These are phyloP conservation scores for Ptychochromis oligacanthus DNA, from an alignment of 2,113 vertebrate genomes.

Conservation along the genomic window DNA sequence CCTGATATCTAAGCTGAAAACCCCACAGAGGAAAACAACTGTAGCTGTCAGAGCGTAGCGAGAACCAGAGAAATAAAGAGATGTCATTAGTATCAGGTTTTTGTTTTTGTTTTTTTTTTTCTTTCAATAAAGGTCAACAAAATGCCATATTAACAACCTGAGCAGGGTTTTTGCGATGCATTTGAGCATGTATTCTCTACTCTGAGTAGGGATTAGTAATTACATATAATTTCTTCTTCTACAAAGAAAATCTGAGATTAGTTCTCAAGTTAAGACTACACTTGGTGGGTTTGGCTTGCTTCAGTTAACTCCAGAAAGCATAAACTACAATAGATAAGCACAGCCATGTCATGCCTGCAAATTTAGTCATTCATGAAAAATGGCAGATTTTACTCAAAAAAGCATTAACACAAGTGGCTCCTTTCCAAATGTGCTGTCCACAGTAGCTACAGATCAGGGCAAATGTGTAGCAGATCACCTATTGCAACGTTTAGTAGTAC, in stretches of 20 bases:
- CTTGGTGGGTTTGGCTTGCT: constrained; percentile 36
- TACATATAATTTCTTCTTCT: constrained; percentile 7
- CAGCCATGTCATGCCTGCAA: constrained; percentile 48
- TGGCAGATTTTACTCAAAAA: constrained; percentile 10
- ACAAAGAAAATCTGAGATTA: constrained; percentile 5
- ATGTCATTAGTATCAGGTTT: constrained; percentile 58
- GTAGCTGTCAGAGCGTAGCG: constrained; percentile 25
- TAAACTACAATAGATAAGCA: constrained; percentile 58
- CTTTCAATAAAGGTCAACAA: constrained; percentile 35
- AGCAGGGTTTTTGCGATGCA: constrained; percentile 35
- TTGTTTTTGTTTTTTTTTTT: constrained; percentile 45
- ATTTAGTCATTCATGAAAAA: constrained; percentile 20
- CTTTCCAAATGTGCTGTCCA: constrained; percentile 19
- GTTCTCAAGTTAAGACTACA: constrained; percentile 8
- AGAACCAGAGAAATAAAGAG: constrained; percentile 26
- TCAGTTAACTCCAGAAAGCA: constrained; percentile 10
- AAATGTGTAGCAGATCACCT: constrained; percentile 19
- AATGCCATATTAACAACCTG: constrained; percentile 43
- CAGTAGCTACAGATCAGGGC: constrained; percentile 50
- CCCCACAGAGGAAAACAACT: constrained; percentile 35
- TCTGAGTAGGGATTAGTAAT: constrained; percentile 6
- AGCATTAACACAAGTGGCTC: not conserved
- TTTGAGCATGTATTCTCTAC: constrained; percentile 11
- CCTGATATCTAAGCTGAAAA: too few species aligned
- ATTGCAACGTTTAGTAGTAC: not conserved